Percentiles rank a stretch among this genome's conserved stretches.
phyloP scores from a whole-genome alignment of 2,888 invertebrate species.

The Pseudolycoriella hygida region DNA sequence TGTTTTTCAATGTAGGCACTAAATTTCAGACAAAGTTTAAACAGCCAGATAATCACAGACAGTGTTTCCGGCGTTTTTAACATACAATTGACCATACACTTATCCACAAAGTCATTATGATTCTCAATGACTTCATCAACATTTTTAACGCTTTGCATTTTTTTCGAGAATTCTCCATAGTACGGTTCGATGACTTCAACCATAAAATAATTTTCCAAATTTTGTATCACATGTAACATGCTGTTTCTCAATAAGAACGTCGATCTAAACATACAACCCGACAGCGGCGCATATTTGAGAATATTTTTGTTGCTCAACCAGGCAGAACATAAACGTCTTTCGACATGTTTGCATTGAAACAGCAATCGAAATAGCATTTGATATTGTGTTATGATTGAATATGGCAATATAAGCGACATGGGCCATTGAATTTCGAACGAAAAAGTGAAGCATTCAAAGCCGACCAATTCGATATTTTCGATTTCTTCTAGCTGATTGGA shows the following conservation, averaged over 20 bases:
- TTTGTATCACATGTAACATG: constrained; percentile 93
- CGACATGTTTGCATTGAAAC: constrained; percentile 91
- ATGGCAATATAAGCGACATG: constrained; percentile 77
- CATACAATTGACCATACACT: constrained; percentile 89
- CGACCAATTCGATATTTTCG: constrained; percentile 51
- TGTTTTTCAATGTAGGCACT: constrained; percentile 64
- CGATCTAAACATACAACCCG: constrained; percentile 47
- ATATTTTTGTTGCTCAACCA: constrained; percentile 88
- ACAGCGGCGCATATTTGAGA: constrained; percentile 36
- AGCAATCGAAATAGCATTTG: constrained; percentile 93
- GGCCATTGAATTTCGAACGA: constrained; percentile 94
- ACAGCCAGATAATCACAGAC: constrained; percentile 67
- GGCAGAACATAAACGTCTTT: constrained; percentile 68
- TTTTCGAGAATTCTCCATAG: constrained; percentile 77
- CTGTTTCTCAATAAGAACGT: constrained; percentile 84
- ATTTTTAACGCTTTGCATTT: constrained; percentile 63
- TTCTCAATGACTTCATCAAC: constrained; percentile 75
- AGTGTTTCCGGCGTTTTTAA: constrained; percentile 73
- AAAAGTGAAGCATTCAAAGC: constrained; percentile 85
- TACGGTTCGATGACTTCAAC: constrained; percentile 94
- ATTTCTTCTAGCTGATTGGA: constrained; percentile 16
- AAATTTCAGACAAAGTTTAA: constrained; percentile 77
- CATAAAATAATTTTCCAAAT: constrained; percentile 96
- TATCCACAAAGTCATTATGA: constrained; percentile 78
- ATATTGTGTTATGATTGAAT: constrained; percentile 80